phyloP scores from a whole-genome alignment of 2,888 invertebrate genomes.

The Mesochorus sp. region DNA sequence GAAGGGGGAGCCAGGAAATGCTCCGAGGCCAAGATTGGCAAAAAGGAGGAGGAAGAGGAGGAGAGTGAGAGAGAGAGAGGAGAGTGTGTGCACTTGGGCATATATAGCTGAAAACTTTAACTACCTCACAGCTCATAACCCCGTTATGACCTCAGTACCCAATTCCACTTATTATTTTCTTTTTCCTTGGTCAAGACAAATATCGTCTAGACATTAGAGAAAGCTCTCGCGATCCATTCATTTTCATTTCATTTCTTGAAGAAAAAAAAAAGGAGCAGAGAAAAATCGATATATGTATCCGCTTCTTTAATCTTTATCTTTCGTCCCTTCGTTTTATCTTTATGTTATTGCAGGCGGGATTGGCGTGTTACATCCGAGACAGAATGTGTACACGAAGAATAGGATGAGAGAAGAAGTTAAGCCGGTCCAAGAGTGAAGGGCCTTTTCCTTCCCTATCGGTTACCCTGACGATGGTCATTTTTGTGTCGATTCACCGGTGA shows the following conservation, averaged over 20 bases:
- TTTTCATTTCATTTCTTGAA: constrained; percentile 30
- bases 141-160: constrained; percentile 76
- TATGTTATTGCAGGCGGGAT: constrained; percentile 59
- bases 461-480: constrained; percentile 78
- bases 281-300: constrained; percentile 13
- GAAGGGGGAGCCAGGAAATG: constrained; percentile 21
- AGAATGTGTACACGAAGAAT: constrained; percentile 47
- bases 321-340: constrained; percentile 52
- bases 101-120: constrained; percentile 77
- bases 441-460: constrained; percentile 70
- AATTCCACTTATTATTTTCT: constrained; percentile 78
- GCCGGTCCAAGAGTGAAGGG: constrained; percentile 47
- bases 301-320: constrained; percentile 43
- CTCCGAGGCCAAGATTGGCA: constrained; percentile 25
- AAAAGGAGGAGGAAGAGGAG: constrained; percentile 15
- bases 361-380: constrained; percentile 43
- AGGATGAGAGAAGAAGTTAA: constrained; percentile 57
- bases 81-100: neutral
- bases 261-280: constrained; percentile 2
- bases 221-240: constrained; percentile 46
- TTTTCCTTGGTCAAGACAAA: constrained; percentile 74
- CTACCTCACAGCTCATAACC: constrained; percentile 80
- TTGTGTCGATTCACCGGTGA: constrained; percentile 69
- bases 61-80: constrained; percentile 5
- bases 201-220: constrained; percentile 76